Percentiles rank a stretch among this genome's conserved stretches.
Conservation (phyloP, 2,797 vertebrate genomes). For the Mus minutoides region DNA sequence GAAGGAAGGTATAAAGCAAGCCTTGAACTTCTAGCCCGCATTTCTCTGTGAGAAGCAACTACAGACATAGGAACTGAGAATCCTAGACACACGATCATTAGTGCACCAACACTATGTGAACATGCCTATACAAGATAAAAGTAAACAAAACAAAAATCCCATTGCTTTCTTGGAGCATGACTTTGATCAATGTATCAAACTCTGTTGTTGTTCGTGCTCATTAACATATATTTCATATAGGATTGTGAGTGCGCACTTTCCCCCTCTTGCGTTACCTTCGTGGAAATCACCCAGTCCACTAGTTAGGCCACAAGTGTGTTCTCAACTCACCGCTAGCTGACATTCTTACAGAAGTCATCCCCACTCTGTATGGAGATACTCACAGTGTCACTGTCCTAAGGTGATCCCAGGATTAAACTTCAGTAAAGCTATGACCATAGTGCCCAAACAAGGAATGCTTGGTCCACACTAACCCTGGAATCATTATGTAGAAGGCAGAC, state of each 20-base stretch:
- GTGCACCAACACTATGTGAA: neutral
- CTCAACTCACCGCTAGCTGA: neutral
- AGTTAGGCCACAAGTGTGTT: neutral
- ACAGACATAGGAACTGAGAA: constrained; percentile 17
- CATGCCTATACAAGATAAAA: neutral
- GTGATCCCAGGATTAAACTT: neutral
- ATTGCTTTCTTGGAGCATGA: neutral
- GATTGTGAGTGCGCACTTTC: neutral
- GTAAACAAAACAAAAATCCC: neutral
- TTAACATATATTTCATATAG: neutral
- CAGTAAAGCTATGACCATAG: neutral
- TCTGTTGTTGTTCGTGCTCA: neutral
- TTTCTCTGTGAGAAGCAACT: neutral
- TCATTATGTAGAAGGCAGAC: neutral
- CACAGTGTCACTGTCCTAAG: neutral
- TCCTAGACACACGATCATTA: neutral
- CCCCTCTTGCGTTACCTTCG: neutral
- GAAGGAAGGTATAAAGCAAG: neutral
- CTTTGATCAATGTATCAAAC: neutral
- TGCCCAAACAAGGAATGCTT: neutral
- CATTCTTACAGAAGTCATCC: neutral
- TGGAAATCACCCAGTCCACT: neutral
- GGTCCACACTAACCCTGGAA: neutral
- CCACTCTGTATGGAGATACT: neutral
- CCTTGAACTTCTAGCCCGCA: neutral